These are phyloP conservation scores for Patella caerulea DNA, from an alignment of 2,888 invertebrate species.

Conservation along the genomic window DNA sequence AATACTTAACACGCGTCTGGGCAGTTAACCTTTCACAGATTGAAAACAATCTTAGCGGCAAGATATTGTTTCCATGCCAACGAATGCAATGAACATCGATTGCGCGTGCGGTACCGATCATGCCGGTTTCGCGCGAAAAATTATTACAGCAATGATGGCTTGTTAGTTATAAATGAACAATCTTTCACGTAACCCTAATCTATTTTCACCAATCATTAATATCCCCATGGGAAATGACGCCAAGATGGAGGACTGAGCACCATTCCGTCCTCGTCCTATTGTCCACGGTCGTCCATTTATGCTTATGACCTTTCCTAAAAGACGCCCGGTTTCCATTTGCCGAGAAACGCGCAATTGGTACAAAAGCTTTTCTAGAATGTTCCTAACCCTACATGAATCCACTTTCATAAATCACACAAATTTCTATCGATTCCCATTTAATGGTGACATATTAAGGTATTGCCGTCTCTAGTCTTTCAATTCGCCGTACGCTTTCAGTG, in stretches of 20 bases:
- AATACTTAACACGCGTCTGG: conserved; percentile 10
- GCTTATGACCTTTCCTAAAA: too few species aligned
- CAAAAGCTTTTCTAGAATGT: neutral
- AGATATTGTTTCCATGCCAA: conserved; percentile 9
- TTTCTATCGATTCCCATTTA: conserved; percentile 4
- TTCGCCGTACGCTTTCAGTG: neutral
- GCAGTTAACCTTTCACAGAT: conserved; percentile 10
- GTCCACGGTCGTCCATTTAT: too few species aligned
- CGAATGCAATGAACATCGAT: conserved; percentile 10
- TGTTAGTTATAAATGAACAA: too few species aligned
- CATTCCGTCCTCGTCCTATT: too few species aligned
- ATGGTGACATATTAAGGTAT: conserved; percentile 10
- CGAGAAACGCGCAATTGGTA: neutral
- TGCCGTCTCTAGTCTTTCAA: neutral
- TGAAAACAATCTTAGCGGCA: conserved; percentile 7
- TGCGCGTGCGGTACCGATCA: neutral
- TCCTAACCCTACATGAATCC: neutral
- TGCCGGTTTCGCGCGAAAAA: conserved; percentile 1
- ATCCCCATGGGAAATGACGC: too few species aligned
- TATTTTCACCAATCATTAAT: too few species aligned
- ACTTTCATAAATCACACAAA: conserved; percentile 12
- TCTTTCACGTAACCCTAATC: too few species aligned
- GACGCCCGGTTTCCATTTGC: neutral
- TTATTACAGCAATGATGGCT: neutral
- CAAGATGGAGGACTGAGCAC: too few species aligned